Conservation (phyloP, 2,888 invertebrate species). For the Frankliniella fusca region DNA sequence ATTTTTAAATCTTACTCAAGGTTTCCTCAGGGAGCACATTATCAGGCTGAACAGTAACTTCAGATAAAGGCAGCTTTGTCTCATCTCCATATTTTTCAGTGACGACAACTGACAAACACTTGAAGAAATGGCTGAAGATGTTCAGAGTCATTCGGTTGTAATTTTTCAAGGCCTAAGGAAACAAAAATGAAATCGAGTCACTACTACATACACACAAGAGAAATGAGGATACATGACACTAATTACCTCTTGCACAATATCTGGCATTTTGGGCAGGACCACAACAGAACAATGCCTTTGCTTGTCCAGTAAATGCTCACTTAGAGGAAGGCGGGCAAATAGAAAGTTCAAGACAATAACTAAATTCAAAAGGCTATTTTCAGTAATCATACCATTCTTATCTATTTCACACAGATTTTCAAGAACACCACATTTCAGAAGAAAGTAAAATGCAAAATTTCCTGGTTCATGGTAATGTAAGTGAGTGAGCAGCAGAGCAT, state of each 20-base stretch:
- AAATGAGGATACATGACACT: background rate
- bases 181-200: background rate
- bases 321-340: background rate
- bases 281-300: background rate
- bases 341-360: background rate
- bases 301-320: background rate
- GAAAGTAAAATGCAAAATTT: constrained; percentile 34
- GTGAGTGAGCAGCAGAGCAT: constrained; percentile 31
- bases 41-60: background rate
- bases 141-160: background rate
- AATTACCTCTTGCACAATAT: background rate
- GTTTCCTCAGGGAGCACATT: background rate
- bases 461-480: constrained; percentile 35
- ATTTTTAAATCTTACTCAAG: background rate
- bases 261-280: background rate
- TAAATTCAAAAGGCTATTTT: background rate
- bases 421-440: constrained; percentile 31
- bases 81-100: background rate
- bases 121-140: background rate
- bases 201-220: background rate
- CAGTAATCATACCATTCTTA: background rate
- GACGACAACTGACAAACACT: background rate
- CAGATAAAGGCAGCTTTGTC: background rate
- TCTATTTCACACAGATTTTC: constrained; percentile 27
- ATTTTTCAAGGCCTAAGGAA: background rate